Base-by-base conservation (phyloP, 2,113 vertebrate genomes). In the Macquaria ambigua region DNA sequence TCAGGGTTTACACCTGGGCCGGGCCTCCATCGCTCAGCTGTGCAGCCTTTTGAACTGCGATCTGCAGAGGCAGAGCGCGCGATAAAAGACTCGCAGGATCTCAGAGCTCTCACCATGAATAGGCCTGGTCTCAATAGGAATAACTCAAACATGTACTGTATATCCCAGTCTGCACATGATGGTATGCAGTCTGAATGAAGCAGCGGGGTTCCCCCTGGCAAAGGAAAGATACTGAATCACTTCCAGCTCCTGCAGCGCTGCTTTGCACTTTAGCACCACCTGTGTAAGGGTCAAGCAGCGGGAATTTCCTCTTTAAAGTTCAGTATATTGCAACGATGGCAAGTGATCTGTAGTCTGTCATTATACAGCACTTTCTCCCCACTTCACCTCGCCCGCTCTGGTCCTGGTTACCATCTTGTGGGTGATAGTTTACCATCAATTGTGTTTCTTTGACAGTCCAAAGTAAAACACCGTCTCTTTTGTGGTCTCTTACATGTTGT, bases 31-130 rank as follows among this genome's bases (percentile, higher is more conserved):
- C 25, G 10, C 81, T 90, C 89, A 87, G 84, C 86, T 90, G 87
- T n/a, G 43, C 64, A 11, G 76, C 53, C 83, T 85, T 89, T 92
- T 90, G 62, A 87, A 79, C 70, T 39, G 62, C 23, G 50, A 78
- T 86, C 21, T 53, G 74, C 74, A 31, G 79, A 59, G 55, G 70
- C 82, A 81, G 66, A 46, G 61, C 6, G 1, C 43, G 14, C 10
- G 12, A 87, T 87, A 66, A 89, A 83, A 77, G 72, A 59, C 82
- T 14, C 71, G 12, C 77, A 72, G 64, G 50, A 31, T 79, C 68
- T 56, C 68, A 28, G 7, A 64, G 71, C 73, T 84, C 72, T 80
- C 55, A 12, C 41, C 58, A 50, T 86, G 74, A 90, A 85, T 72
- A 73, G 31, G 64, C 46, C 64, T 10, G 43, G 5, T 48, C 56